Evolutionary conservation across 1,140 invertebrate species (phyloP).

Genomic region (Ceratina australensis): DNA sequence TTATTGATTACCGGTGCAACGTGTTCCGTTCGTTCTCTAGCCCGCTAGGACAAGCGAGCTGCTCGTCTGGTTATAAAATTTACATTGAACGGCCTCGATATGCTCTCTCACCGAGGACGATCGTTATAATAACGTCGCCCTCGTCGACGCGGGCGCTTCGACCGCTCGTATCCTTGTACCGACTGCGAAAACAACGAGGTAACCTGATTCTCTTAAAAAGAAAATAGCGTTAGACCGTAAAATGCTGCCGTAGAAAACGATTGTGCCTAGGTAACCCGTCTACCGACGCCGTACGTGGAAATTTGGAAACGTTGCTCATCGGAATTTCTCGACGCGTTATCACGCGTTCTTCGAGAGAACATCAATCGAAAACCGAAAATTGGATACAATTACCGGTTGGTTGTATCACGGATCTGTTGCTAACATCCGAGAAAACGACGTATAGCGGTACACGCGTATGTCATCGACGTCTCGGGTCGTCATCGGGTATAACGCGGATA

Average conservation of each 20-base stretch:
- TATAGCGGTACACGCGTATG: not conserved
- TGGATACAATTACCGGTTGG: constrained; percentile 1
- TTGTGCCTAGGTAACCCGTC: not conserved
- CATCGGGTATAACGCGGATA: not conserved
- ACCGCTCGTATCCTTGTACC: constrained; percentile 31
- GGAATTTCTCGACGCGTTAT: not conserved
- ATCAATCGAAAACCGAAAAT: not conserved
- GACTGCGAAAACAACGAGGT: constrained; percentile 48
- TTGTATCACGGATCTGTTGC: no score
- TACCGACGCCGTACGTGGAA: not conserved
- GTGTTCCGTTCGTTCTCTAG: constrained; percentile 7
- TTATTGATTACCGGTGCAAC: constrained; percentile 21
- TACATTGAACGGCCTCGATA: constrained; percentile 43
- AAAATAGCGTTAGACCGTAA: constrained; percentile 12
- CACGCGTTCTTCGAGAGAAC: not conserved
- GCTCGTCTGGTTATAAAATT: not conserved
- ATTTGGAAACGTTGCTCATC: constrained; percentile 18
- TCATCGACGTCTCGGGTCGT: constrained; percentile 19
- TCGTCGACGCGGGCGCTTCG: constrained; percentile 49
- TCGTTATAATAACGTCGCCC: constrained; percentile 55
- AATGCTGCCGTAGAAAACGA: not conserved
- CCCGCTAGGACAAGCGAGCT: not conserved
- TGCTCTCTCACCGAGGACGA: constrained; percentile 30
- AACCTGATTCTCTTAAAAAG: constrained; percentile 31
- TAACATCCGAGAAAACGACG: no score